Percentiles rank a stretch among this genome's conserved stretches.
These are phyloP conservation scores for Tetragnatha montana DNA, from an alignment of 2,888 invertebrate species.

Conservation along the genomic window DNA sequence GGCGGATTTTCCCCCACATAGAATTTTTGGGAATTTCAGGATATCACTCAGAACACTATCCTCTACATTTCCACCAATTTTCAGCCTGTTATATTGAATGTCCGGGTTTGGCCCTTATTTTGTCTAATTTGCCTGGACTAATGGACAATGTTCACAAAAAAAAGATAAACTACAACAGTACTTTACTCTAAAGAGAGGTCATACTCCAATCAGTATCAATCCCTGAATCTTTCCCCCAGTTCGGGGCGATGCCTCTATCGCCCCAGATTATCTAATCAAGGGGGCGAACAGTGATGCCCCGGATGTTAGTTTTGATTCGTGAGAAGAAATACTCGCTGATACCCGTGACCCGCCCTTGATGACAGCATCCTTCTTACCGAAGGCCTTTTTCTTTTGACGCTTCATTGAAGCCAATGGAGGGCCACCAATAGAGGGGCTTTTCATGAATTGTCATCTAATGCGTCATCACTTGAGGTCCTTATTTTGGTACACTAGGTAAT, in stretches of 20 bases:
- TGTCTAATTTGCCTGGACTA: no score
- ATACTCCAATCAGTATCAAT: background rate
- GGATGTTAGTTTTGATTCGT: conserved; percentile 31
- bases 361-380: conserved; percentile 32
- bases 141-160: no score
- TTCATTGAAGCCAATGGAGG: background rate
- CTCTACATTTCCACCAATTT: no score
- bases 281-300: conserved; percentile 16
- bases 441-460: background rate
- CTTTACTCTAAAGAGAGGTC: no score
- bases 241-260: background rate
- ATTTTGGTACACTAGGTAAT: background rate
- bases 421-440: background rate
- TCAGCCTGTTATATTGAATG: no score
- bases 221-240: background rate
- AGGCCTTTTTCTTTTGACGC: background rate
- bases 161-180: no score
- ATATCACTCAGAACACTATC: no score
- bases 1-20: no score
- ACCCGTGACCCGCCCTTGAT: conserved; percentile 22
- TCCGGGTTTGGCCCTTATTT: no score
- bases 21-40: no score
- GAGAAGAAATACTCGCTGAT: conserved; percentile 11
- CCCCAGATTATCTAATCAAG: conserved; percentile 27
- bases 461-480: background rate